phyloP scores from a whole-genome alignment of 2,797 vertebrate species.

The Staurois parvus region DNA sequence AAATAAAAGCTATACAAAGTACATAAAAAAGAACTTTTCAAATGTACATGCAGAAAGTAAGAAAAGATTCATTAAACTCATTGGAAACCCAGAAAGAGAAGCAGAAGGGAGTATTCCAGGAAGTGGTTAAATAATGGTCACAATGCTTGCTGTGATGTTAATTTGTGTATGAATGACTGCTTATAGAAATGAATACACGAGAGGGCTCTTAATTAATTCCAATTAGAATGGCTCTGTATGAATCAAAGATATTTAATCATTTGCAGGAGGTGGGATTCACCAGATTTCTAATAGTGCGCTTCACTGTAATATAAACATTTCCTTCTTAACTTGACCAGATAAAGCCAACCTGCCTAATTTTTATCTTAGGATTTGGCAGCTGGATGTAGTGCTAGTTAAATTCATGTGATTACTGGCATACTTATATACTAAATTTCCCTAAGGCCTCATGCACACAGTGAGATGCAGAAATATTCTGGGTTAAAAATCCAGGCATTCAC shows the following conservation, averaged over 20 bases:
- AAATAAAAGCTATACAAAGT: slow-evolving; percentile 25
- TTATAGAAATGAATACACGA: not conserved
- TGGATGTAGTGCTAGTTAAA: not conserved
- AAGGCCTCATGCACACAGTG: too few relatives aligned
- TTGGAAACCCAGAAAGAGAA: not conserved
- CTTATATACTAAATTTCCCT: not conserved
- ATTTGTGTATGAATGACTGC: not conserved
- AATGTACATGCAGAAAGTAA: not conserved
- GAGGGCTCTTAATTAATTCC: not conserved
- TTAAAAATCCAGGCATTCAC: too few relatives aligned
- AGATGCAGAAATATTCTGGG: too few relatives aligned
- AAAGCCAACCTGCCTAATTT: not conserved
- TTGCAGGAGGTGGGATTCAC: not conserved
- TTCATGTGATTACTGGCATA: not conserved
- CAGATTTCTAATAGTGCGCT: not conserved
- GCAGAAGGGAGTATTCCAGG: not conserved
- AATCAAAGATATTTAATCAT: not conserved
- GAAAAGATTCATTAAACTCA: not conserved
- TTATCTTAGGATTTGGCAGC: not conserved
- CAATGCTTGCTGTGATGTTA: not conserved
- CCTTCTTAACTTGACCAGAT: too few relatives aligned
- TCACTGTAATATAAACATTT: too few relatives aligned
- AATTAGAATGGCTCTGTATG: not conserved
- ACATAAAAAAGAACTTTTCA: slow-evolving; percentile 1
- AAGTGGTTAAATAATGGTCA: slow-evolving; percentile 8